Percentiles rank a stretch among this genome's conserved stretches.
Evolutionary conservation across 1,140 invertebrate genomes (phyloP).

Genomic region (Drosophila suzukii): DNA sequence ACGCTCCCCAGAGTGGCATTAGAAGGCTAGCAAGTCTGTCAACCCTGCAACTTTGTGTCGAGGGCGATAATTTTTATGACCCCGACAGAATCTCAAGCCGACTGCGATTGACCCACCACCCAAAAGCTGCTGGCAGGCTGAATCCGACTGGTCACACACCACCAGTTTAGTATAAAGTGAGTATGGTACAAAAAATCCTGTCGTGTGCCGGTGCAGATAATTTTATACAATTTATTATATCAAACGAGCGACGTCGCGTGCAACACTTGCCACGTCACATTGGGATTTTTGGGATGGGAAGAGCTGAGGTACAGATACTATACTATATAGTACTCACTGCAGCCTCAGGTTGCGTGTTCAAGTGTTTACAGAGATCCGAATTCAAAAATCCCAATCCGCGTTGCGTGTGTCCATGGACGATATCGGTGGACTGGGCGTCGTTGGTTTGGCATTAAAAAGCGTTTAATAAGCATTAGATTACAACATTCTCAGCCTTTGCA

Average conservation of each 20-base stretch:
- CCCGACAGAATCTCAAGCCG: conserved; percentile 71
- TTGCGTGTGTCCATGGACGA: conserved; percentile 51
- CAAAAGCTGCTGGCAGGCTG: conserved; percentile 17
- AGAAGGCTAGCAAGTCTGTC: conserved; percentile 54
- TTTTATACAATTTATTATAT: conserved; percentile 81
- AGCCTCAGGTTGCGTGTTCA: conserved; percentile 67
- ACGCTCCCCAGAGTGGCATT: conserved; percentile 79
- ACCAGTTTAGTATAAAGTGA: background rate
- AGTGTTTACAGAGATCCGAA: conserved; percentile 66
- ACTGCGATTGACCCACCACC: conserved; percentile 75
- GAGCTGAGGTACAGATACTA: conserved; percentile 45
- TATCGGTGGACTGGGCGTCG: conserved; percentile 28
- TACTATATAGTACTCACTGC: conserved; percentile 9
- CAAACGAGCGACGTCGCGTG: conserved; percentile 65
- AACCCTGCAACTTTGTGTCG: conserved; percentile 62
- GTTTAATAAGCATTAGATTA: conserved; percentile 83
- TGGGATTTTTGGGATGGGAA: background rate
- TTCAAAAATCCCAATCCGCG: conserved; percentile 42
- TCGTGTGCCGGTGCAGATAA: conserved; percentile 76
- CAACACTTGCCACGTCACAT: conserved; percentile 78
- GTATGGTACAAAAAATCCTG: conserved; percentile 31
- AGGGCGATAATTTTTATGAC: conserved; percentile 80
- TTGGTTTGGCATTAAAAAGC: conserved; percentile 75
- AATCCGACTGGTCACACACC: conserved; percentile 42
- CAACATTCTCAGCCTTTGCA: conserved; percentile 43